Base-by-base conservation (phyloP, 2,797 vertebrate species). In the Pteropus rufus region DNA sequence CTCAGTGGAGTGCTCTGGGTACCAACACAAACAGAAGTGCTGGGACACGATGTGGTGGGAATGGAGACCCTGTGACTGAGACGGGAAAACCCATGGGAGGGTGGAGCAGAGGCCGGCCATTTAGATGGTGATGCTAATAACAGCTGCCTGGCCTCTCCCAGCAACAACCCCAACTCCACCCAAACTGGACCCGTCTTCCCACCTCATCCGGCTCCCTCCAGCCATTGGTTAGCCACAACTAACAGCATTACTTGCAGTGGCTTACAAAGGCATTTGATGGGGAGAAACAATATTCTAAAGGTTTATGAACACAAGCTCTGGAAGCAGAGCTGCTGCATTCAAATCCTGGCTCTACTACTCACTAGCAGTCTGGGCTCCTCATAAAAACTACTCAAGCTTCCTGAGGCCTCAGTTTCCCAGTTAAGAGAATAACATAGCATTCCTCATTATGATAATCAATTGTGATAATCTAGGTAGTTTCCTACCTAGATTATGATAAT, bases 91-190 rank as follows among this genome's bases (percentile, higher is more conserved):
- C 90, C 62, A 24, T 0, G 3, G 26, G 67, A 93, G 64, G 65
- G n/a, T 12, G 73, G 44, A 21, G 44, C 18, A 1, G 3, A 24
- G 39, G 24, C 21, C 18, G 1, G 9, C 39, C 46, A 21, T 64
- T 36, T 26, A 36, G 64, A 11, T 26, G 3, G 23, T 36, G 67
- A 91, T 60, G 82, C 4, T 3, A 70, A 46, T 14, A 46, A 49
- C 81, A 94, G 91, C 93, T 90, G 62, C 56, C n/a, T 19, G 41
- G 65, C 15, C 65, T 56, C 83, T 39, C n/a, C 64, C 31, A 36
- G 18, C 75, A 16, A 56, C 46, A 41, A 34, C 34, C 44, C 62
- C 77, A 34, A 10, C 26, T 41, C 54, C 5, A 1, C 31, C 79
- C 76, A 46, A 31, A 5, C 58, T 24, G 7, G 44, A 54, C 82